Conservation (phyloP, 2,797 vertebrate genomes). For the Babyrousa celebensis region DNA sequence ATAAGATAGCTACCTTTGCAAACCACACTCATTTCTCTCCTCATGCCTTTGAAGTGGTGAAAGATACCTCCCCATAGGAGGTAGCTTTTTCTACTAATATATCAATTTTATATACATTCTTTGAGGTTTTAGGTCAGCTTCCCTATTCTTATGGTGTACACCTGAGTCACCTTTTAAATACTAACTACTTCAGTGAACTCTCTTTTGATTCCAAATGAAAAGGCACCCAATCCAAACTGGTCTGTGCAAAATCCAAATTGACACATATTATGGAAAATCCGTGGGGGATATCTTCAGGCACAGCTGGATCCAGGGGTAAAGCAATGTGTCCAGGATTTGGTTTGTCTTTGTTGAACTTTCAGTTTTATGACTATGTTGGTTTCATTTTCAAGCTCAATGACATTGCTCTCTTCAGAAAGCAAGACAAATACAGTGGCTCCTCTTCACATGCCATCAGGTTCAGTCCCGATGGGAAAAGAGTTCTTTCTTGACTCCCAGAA, state of each 20-base stretch:
- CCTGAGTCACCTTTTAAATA: background rate
- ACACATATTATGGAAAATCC: background rate
- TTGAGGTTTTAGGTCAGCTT: background rate
- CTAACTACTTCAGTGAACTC: background rate
- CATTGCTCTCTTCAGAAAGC: background rate
- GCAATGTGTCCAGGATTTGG: background rate
- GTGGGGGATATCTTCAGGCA: background rate
- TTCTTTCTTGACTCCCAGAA: background rate
- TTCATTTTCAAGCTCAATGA: background rate
- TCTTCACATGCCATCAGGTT: background rate
- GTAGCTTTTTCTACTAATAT: background rate
- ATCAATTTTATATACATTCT: background rate
- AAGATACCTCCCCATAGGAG: background rate
- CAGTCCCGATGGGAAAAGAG: background rate
- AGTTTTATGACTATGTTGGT: background rate
- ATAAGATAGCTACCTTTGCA: background rate
- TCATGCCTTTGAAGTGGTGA: background rate
- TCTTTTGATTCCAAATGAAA: conserved; percentile 15
- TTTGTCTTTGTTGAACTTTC: background rate
- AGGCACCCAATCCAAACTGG: background rate
- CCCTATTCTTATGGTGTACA: background rate
- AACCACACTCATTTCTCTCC: background rate
- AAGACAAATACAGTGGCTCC: background rate
- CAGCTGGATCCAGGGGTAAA: background rate
- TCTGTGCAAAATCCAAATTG: background rate